phyloP scores from a whole-genome alignment of 2,113 vertebrate genomes.

The Petrocephalus zakoni region DNA sequence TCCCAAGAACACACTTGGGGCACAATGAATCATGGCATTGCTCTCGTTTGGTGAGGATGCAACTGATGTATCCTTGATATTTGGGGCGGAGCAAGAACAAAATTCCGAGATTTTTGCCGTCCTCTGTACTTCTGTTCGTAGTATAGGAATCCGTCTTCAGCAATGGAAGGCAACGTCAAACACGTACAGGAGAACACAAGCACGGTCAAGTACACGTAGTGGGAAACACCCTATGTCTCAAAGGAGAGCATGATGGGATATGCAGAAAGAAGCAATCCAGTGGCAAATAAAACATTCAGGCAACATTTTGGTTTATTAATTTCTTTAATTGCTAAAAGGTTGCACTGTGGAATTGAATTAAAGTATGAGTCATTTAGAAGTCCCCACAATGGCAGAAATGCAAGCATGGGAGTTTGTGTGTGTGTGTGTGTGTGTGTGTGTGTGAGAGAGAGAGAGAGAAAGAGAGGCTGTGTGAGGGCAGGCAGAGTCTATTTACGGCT shows the following conservation, averaged over 20 bases:
- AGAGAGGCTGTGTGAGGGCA: not conserved
- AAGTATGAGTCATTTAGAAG: not conserved
- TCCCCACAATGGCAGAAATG: not conserved
- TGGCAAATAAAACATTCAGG: not conserved
- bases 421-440: constrained; percentile 13
- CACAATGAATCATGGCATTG: not conserved
- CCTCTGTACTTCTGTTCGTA: too few relatives aligned
- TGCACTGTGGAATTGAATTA: not conserved
- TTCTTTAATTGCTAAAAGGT: too few relatives aligned
- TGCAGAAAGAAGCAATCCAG: not conserved
- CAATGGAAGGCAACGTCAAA: too few relatives aligned
- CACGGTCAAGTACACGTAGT: not conserved
- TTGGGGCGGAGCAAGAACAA: not conserved
- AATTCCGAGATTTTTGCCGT: not conserved
- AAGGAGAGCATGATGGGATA: not conserved
- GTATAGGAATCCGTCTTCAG: too few relatives aligned
- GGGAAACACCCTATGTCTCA: not conserved
- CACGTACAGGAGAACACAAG: not conserved
- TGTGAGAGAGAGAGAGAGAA: constrained; percentile 4
- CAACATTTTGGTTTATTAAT: too few relatives aligned
- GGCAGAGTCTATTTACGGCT: not conserved
- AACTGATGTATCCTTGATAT: not conserved
- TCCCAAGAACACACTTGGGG: not conserved
- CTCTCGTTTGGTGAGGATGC: not conserved
- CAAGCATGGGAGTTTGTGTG: not conserved